Evolutionary conservation across 2,113 vertebrate species (phyloP).

Genomic region (Falco punctatus): DNA sequence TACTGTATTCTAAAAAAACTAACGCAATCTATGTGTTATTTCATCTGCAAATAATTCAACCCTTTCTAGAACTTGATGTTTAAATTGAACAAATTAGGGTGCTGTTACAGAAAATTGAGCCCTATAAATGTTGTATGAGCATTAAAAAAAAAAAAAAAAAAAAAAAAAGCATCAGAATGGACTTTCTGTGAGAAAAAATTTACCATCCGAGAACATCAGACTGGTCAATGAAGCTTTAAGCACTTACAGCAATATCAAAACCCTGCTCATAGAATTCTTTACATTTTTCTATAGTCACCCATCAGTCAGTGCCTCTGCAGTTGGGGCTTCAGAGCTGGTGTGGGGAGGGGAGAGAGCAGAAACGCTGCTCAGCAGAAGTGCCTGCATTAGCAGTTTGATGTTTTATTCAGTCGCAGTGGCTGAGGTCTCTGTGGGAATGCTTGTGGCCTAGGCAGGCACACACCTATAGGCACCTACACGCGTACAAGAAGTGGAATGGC

Average conservation of each 20-base stretch:
- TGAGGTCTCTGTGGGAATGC: not conserved
- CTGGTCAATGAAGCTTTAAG: not conserved
- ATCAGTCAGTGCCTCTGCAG: not conserved
- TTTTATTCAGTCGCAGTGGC: fast-evolving
- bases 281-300: not conserved
- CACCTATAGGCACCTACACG: no score
- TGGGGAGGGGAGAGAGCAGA: not conserved
- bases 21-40: not conserved
- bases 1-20: not conserved
- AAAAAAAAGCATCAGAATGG: not conserved
- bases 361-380: not conserved
- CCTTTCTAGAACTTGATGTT: not conserved
- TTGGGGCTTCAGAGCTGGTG: fast-evolving
- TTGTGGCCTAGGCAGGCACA: not conserved
- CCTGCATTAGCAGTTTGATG: not conserved
- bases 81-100: constrained; percentile 9
- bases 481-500: not conserved
- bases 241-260: not conserved
- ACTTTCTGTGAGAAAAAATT: not conserved
- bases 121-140: not conserved
- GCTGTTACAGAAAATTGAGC: constrained; percentile 3
- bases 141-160: not conserved
- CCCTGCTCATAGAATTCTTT: not conserved
- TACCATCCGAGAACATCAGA: fast-evolving
- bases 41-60: not conserved